Percentiles rank a stretch among this genome's conserved stretches.
Evolutionary conservation across 92 coral and sea anemone species (phyloP).

Genomic region (Epizoanthus illoricatus): DNA sequence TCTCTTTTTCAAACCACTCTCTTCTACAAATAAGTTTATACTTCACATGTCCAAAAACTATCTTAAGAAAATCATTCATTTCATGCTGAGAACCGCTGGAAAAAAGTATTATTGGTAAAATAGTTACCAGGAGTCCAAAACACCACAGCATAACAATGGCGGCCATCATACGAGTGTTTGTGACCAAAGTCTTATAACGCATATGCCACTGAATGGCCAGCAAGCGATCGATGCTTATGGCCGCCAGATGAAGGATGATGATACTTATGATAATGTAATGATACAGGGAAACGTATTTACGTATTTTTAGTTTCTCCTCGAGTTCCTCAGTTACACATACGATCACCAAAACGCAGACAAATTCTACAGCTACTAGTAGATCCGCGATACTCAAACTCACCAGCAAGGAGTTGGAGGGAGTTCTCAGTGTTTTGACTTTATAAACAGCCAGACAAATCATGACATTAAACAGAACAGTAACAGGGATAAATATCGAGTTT

Average conservation of each 20-base stretch:
- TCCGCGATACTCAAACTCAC: not conserved
- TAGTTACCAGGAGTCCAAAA: not conserved
- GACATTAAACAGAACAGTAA: not conserved
- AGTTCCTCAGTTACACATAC: not conserved
- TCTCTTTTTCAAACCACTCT: not conserved
- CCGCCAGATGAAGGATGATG: constrained; percentile 25
- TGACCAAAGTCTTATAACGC: constrained; percentile 21
- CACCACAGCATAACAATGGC: constrained; percentile 23
- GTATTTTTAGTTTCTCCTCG: not conserved
- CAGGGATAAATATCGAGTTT: not conserved
- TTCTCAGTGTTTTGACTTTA: constrained; percentile 5
- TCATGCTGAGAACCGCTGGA: constrained; percentile 6
- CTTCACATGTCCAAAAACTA: not conserved
- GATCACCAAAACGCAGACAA: not conserved
- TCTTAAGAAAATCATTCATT: constrained; percentile 23
- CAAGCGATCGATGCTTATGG: constrained; percentile 35
- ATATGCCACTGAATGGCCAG: constrained; percentile 31
- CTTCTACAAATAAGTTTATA: constrained; percentile 9
- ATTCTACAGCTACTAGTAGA: not conserved
- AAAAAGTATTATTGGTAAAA: constrained; percentile 3
- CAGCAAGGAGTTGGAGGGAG: not conserved
- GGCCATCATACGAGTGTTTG: constrained; percentile 18
- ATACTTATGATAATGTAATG: constrained; percentile 5
- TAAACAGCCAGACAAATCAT: constrained; percentile 18
- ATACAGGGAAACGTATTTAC: constrained; percentile 3